Conservation (phyloP, 2,113 vertebrate genomes). For the Mixornis gularis region DNA sequence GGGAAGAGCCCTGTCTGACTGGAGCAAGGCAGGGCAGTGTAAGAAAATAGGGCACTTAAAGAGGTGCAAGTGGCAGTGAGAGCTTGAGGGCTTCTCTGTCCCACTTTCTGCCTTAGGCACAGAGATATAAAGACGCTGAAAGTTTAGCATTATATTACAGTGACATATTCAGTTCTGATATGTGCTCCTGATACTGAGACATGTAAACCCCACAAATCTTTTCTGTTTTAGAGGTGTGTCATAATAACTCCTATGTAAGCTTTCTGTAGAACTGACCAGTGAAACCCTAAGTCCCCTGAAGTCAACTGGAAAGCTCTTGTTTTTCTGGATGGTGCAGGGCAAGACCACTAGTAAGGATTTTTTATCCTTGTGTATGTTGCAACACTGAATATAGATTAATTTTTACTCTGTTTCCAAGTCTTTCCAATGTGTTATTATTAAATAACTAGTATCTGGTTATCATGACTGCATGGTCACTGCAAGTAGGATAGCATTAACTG, state of each 20-base stretch:
- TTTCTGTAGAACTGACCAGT: background rate
- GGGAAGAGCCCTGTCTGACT: background rate
- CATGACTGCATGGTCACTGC: background rate
- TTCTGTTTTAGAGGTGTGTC: background rate
- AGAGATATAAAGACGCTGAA: background rate
- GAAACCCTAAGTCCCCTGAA: background rate
- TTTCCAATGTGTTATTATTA: background rate
- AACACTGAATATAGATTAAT: background rate
- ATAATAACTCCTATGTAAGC: background rate
- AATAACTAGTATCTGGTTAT: background rate
- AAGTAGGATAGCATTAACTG: background rate
- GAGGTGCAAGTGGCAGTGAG: too few relatives aligned
- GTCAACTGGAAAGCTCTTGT: background rate
- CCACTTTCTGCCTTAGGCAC: background rate
- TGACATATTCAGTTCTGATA: background rate
- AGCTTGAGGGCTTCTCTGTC: background rate
- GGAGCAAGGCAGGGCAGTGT: rapidly evolving
- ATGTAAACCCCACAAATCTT: background rate
- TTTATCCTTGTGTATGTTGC: background rate
- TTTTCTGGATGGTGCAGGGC: background rate
- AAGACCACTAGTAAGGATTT: background rate
- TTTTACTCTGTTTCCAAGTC: background rate
- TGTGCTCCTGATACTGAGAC: background rate
- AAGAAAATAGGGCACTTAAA: background rate
- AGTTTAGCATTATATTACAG: background rate